Conservation (phyloP, 2,888 invertebrate genomes). For the Melitaea athalia region DNA sequence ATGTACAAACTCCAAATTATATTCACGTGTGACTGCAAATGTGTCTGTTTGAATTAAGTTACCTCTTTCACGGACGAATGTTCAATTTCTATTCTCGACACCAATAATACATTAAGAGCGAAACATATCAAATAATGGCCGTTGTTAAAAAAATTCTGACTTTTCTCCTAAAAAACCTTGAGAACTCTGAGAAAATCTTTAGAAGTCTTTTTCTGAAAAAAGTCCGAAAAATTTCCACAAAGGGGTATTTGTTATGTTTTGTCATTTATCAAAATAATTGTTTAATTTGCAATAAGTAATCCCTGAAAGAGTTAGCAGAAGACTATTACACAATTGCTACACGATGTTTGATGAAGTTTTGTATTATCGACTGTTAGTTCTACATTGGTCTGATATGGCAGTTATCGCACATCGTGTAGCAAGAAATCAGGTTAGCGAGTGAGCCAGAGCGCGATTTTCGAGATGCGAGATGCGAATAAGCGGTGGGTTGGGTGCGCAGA, state of each 20-base stretch:
- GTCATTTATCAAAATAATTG: neutral
- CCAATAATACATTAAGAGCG: neutral
- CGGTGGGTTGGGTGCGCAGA: constrained; percentile 85
- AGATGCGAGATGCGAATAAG: constrained; percentile 40
- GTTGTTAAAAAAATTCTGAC: too few species aligned
- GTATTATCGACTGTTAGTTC: neutral
- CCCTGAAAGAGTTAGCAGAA: constrained; percentile 24
- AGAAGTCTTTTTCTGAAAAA: too few species aligned
- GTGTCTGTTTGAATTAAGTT: neutral
- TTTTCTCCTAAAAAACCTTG: too few species aligned
- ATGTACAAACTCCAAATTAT: constrained; percentile 26
- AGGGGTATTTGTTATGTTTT: too few species aligned
- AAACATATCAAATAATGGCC: too few species aligned
- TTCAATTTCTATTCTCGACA: neutral
- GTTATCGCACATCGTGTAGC: constrained; percentile 22
- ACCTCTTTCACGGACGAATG: constrained; percentile 22
- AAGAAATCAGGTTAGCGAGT: constrained; percentile 11
- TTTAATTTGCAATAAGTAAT: constrained; percentile 1
- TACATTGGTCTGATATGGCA: neutral
- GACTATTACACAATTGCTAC: constrained; percentile 18
- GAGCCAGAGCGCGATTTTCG: constrained; percentile 32
- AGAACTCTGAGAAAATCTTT: too few species aligned
- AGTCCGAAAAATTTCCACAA: too few species aligned
- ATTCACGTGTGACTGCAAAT: constrained; percentile 25
- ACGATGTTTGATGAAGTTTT: constrained; percentile 15